Percentiles rank a stretch among this genome's conserved stretches.
These are phyloP conservation scores for Pelobates fuscus DNA, from an alignment of 2,113 vertebrate species.

Conservation along the genomic window DNA sequence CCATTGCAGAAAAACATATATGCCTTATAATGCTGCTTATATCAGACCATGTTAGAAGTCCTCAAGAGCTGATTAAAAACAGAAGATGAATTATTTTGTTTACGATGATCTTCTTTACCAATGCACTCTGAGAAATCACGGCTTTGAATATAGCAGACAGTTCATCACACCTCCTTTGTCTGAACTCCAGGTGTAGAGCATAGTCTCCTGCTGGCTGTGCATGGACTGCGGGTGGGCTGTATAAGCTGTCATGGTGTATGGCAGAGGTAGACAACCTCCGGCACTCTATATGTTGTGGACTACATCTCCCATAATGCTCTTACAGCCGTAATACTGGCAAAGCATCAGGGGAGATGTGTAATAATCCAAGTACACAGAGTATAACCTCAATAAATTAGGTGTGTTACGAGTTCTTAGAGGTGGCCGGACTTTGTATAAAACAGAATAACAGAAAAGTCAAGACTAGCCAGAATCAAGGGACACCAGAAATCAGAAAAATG, in stretches of 20 bases:
- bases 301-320: no score
- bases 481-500: no score
- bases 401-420: no score
- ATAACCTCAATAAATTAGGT: no score
- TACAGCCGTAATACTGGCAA: no score
- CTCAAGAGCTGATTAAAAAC: neutral
- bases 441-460: no score
- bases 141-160: neutral
- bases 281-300: no score
- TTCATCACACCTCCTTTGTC: constrained; percentile 8
- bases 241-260: neutral
- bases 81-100: constrained; percentile 9
- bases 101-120: neutral
- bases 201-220: constrained; percentile 8
- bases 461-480: no score
- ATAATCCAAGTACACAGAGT: no score
- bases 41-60: neutral
- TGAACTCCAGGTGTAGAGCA: neutral
- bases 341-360: no score
- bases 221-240: constrained; percentile 15
- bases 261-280: no score
- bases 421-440: no score
- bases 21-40: neutral
- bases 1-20: neutral
- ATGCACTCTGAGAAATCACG: neutral